These are phyloP conservation scores for Blastomussa wellsi DNA, from an alignment of 92 coral and sea anemone species.

Conservation along the genomic window DNA sequence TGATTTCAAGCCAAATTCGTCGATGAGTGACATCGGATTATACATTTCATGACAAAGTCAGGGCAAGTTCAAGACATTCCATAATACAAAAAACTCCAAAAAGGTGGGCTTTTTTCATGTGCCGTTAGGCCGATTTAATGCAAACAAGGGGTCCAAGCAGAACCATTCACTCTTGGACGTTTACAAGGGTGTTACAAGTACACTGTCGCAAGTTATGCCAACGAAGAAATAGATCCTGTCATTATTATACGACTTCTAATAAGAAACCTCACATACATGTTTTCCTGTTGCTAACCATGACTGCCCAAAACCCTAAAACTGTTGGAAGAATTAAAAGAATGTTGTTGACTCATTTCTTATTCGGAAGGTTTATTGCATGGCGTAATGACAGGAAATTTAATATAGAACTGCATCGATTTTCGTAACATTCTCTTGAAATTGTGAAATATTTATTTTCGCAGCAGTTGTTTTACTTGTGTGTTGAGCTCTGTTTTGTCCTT, in stretches of 20 bases:
- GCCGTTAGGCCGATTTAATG: background rate
- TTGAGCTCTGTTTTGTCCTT: no score
- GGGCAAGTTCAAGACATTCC: background rate
- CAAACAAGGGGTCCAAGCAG: no score
- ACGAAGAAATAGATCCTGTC: no score
- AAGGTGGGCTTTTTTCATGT: background rate
- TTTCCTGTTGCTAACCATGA: background rate
- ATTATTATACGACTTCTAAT: background rate
- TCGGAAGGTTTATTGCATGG: background rate
- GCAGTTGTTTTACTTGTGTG: background rate
- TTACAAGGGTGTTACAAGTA: no score
- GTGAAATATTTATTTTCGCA: background rate
- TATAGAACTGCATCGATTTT: background rate
- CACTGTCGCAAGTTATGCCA: no score
- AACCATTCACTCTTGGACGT: no score
- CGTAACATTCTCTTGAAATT: background rate
- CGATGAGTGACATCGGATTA: background rate
- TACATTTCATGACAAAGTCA: background rate
- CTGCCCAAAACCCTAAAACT: background rate
- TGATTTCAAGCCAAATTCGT: background rate
- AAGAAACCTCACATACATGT: background rate
- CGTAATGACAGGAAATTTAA: background rate
- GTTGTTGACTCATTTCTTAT: conserved; percentile 27
- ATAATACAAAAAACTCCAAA: background rate
- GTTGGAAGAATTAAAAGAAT: conserved; percentile 4